Evolutionary conservation across 2,113 vertebrate species (phyloP).

Genomic region (Regulus satrapa): DNA sequence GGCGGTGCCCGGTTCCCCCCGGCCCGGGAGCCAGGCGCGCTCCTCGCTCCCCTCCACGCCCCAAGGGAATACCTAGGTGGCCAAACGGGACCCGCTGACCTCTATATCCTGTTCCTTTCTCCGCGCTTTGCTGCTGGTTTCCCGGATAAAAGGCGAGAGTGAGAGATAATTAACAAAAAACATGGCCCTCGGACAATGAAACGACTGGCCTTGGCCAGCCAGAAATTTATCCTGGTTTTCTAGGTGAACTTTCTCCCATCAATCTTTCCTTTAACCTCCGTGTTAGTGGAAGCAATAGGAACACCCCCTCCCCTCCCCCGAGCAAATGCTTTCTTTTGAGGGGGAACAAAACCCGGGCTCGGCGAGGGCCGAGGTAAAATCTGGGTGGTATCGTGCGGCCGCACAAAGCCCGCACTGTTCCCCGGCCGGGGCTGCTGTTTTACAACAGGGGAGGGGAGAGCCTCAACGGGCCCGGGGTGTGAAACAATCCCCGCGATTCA

Average conservation of each 20-base stretch:
- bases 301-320: slow-evolving; percentile 82
- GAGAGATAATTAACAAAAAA: slow-evolving; percentile 99
- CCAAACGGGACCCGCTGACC: slow-evolving; percentile 88
- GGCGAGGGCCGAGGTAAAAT: slow-evolving; percentile 79
- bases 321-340: slow-evolving; percentile 81
- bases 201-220: slow-evolving; percentile 85
- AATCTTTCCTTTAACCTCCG: slow-evolving; percentile 94
- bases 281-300: slow-evolving; percentile 83
- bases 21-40: background rate
- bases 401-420: slow-evolving; percentile 93
- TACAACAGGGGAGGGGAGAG: slow-evolving; percentile 96
- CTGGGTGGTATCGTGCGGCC: slow-evolving; percentile 93
- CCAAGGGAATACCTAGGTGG: slow-evolving; percentile 90
- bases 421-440: slow-evolving; percentile 84
- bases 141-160: slow-evolving; percentile 87
- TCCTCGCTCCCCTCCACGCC: slow-evolving; percentile 32
- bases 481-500: slow-evolving; percentile 92
- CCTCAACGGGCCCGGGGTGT: slow-evolving; percentile 88
- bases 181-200: slow-evolving; percentile 83
- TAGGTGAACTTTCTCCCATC: slow-evolving; percentile 95
- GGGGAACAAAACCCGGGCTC: slow-evolving; percentile 74
- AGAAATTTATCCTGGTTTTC: slow-evolving; percentile 90
- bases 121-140: slow-evolving; percentile 83
- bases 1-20: background rate
- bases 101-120: slow-evolving; percentile 95